Base-by-base conservation (phyloP, 2,797 vertebrate genomes). In the Squalus acanthias region DNA sequence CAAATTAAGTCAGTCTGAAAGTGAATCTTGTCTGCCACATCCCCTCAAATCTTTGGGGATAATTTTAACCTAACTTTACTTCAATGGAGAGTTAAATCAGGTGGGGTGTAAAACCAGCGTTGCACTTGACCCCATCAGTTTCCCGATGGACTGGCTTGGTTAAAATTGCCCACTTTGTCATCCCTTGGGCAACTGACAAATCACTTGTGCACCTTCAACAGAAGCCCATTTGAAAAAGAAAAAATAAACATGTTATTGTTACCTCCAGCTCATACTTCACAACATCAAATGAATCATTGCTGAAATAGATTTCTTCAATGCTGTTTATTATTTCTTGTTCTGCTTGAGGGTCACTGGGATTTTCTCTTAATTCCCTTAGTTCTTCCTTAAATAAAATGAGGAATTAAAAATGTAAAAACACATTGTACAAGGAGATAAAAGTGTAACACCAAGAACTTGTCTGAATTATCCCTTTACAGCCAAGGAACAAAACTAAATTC, bases 251-350 rank as follows among this genome's bases (percentile, higher is more conserved):
- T 67, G 15, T 20, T 96, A 95, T 97, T 70, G 98, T 98, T 98
- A 99, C 99, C 99, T 99, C 99, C 96, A 99, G 98, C 95, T 99
- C 99, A 95, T 99, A 98, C 97, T 98, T 98, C 97, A 99, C 99
- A 98, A 99, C 98, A 98, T 99, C 99, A 97, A 99, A 99, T 96
- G 99, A 99, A 97, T 99, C 99, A 72, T 95, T 98, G 79, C 99
- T 99, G 98, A 99, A 99, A 98, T 99, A 99, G 96, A 99, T 98
- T 97, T 99, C 98, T 97, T 99, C 99, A 82, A 99, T 99, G 97
- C 99, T 99, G 97, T 99, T 98, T 96, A 99, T 99, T 97, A 99
- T 98, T 98, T 99, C 99, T 97, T 99, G 99, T 97, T 99, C 99
- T 4, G 98, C 99, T 97, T 99, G 98, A 96, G 99, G 99, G 98